Percentiles rank a stretch among this genome's conserved stretches.
phyloP scores from a whole-genome alignment of 1,140 invertebrate species.

The Tetranychus urticae region DNA sequence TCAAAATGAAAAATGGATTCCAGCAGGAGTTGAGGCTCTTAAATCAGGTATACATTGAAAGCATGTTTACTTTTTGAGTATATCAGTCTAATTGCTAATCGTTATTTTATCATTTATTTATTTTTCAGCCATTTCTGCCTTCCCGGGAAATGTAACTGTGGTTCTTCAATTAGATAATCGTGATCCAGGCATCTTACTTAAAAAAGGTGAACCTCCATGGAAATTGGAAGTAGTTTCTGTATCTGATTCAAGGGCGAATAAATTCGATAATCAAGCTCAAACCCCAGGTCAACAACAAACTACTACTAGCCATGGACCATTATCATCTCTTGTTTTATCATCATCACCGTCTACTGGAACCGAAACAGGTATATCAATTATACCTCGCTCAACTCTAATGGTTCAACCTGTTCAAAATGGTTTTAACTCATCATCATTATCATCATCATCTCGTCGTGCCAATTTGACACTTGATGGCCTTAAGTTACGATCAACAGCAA shows the following conservation, averaged over 20 bases:
- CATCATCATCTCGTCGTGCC: constrained; percentile 9
- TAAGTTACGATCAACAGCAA: constrained; percentile 1
- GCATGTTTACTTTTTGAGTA: no score
- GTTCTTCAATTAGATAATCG: constrained; percentile 69
- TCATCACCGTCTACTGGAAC: background rate
- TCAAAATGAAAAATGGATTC: constrained; percentile 68
- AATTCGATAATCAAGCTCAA: background rate
- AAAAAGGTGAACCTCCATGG: constrained; percentile 8
- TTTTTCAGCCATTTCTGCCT: background rate
- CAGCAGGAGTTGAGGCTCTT: constrained; percentile 61
- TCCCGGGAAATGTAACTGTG: constrained; percentile 61
- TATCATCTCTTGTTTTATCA: background rate
- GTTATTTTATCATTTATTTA: no score
- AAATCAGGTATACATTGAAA: constrained; percentile 44
- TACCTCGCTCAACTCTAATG: background rate
- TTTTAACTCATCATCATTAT: background rate
- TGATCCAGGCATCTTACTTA: background rate
- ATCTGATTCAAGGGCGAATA: background rate
- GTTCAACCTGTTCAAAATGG: background rate
- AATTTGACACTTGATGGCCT: constrained; percentile 13
- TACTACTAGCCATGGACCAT: background rate
- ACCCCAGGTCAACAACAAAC: background rate
- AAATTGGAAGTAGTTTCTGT: constrained; percentile 2
- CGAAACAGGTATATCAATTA: no score
- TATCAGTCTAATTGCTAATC: no score